Conservation (phyloP, 64 coral and sea anemone species). For the Montipora foliosa region DNA sequence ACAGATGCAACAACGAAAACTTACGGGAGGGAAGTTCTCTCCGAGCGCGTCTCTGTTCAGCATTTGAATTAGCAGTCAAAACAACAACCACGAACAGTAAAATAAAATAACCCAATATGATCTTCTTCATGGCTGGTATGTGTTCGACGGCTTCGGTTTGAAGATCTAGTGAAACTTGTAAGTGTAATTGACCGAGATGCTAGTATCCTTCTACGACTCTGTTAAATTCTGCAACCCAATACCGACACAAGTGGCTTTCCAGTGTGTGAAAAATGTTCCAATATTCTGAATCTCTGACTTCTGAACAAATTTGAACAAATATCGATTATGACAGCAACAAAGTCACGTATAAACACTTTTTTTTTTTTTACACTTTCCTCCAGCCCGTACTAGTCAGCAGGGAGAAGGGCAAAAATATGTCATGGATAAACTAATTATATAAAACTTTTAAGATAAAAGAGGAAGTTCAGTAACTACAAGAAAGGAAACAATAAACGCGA, state of each 20-base stretch:
- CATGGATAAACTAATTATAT: no score
- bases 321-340: no score
- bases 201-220: no score
- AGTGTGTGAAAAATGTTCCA: not conserved
- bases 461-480: no score
- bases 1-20: not conserved
- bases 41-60: not conserved
- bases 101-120: not conserved
- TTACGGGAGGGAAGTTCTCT: constrained; percentile 17
- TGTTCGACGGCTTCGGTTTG: not conserved
- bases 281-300: no score
- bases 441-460: no score
- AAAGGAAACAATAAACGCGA: no score
- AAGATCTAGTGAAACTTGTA: not conserved
- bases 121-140: not conserved
- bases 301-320: no score
- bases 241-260: not conserved
- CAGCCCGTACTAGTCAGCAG: no score
- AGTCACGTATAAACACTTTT: no score
- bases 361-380: no score
- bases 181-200: not conserved
- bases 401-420: no score
- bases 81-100: not conserved
- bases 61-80: not conserved
- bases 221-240: not conserved